These are phyloP conservation scores for Coregonus suidteri DNA, from an alignment of 2,797 vertebrate genomes.

Conservation along the genomic window DNA sequence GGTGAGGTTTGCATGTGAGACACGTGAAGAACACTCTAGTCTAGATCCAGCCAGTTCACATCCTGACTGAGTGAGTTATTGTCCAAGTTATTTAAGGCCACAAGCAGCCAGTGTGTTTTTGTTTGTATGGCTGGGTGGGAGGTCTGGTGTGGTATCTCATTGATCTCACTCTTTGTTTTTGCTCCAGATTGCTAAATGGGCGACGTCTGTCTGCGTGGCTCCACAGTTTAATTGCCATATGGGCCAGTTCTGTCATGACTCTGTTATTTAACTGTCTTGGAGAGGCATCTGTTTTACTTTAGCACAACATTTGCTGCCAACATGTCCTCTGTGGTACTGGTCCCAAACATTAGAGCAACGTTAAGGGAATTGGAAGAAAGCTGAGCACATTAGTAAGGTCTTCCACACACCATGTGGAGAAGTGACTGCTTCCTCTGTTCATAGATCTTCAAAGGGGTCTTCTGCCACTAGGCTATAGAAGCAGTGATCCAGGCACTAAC, in stretches of 20 bases:
- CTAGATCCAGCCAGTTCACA: background rate
- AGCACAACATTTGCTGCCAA: background rate
- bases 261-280: background rate
- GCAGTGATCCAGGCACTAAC: background rate
- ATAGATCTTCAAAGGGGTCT: background rate
- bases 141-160: background rate
- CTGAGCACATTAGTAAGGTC: background rate
- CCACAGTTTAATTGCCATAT: slow-evolving; percentile 5
- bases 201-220: background rate
- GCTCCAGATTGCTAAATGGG: background rate
- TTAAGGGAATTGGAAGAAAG: background rate
- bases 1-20: too few species aligned
- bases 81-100: background rate
- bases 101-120: background rate
- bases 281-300: background rate
- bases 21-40: background rate
- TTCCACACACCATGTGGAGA: background rate
- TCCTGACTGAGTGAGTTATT: background rate
- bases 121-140: background rate
- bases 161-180: too few species aligned
- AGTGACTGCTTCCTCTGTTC: background rate
- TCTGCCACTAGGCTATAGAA: background rate
- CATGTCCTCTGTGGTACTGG: slow-evolving; percentile 10
- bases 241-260: background rate
- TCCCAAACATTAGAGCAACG: background rate